Percentiles rank a stretch among this genome's conserved stretches.
Evolutionary conservation across 2,113 vertebrate species (phyloP).

Genomic region (Mionectes macconnelli): DNA sequence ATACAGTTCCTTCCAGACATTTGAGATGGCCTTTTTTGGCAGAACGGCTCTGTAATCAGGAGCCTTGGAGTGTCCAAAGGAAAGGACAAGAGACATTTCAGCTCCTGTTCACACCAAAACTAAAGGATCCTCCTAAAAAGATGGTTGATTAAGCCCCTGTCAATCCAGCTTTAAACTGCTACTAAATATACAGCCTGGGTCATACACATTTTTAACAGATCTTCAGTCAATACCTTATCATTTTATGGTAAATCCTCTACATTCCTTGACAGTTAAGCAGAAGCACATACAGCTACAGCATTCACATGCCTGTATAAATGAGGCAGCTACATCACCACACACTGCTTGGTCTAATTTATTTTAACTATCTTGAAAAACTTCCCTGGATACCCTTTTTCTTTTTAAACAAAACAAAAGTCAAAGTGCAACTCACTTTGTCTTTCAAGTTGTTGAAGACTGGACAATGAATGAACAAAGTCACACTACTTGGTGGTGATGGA

Average conservation of each 20-base stretch:
- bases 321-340: background rate
- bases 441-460: background rate
- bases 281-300: background rate
- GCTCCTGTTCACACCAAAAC: background rate
- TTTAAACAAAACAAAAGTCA: background rate
- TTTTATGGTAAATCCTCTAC: background rate
- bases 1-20: background rate
- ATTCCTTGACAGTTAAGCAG: background rate
- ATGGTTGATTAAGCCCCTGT: background rate
- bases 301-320: rapidly evolving
- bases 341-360: background rate
- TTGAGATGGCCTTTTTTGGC: background rate
- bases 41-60: background rate
- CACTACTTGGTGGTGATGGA: too few species aligned
- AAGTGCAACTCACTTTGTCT: background rate
- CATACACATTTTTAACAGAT: background rate
- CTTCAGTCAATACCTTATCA: background rate
- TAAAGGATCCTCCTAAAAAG: background rate
- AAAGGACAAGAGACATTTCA: background rate
- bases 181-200: background rate
- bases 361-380: background rate
- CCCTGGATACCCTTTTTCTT: background rate
- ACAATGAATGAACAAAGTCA: background rate
- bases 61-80: background rate
- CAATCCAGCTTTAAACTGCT: background rate